A percentile compares a stretch with the other conserved stretches of the same genome.
Conservation (phyloP, 2,888 invertebrate genomes). For the Scaptomyza tumidula region DNA sequence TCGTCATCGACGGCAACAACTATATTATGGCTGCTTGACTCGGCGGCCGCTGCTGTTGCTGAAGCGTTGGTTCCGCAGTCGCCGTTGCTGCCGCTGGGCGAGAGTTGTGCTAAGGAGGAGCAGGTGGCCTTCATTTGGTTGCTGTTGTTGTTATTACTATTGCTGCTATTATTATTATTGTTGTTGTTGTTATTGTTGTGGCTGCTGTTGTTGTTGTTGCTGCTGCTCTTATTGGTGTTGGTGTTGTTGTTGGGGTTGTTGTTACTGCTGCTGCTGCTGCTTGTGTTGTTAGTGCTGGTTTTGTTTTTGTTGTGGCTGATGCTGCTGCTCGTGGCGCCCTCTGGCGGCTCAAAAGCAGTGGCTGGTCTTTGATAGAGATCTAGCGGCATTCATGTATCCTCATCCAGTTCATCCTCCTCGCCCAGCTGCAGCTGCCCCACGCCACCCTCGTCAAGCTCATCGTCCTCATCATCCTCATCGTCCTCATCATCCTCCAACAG, state of each 20-base stretch:
- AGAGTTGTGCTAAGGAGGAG: slow-evolving; percentile 38
- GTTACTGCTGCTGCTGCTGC: slow-evolving; percentile 34
- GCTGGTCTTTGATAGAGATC: slow-evolving; percentile 84
- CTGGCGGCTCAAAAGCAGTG: slow-evolving; percentile 44
- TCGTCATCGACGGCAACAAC: slow-evolving; percentile 59
- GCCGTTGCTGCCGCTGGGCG: slow-evolving; percentile 66
- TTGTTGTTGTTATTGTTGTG: slow-evolving; percentile 64
- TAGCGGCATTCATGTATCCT: slow-evolving; percentile 81
- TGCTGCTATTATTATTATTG: slow-evolving; percentile 57
- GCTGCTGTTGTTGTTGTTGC: slow-evolving; percentile 20
- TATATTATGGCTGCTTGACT: slow-evolving; percentile 39
- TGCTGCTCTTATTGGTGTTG: slow-evolving; percentile 36
- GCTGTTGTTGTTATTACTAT: slow-evolving; percentile 61
- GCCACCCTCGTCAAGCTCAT: slow-evolving; percentile 39
- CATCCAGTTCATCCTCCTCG: slow-evolving; percentile 36
- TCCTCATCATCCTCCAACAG: slow-evolving; percentile 63
- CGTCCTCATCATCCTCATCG: slow-evolving; percentile 40
- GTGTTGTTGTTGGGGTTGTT: slow-evolving; percentile 17
- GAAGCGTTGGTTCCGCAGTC: slow-evolving; percentile 29
- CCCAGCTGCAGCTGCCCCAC: slow-evolving; percentile 26
- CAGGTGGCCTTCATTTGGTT: slow-evolving; percentile 55
- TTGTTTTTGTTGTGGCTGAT: slow-evolving; percentile 4
- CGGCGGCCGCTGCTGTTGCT: slow-evolving; percentile 34
- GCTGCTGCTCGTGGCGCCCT: slow-evolving; percentile 31
- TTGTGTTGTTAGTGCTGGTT: slow-evolving; percentile 16